These are phyloP conservation scores for Melieria picta DNA, from an alignment of 2,888 invertebrate species.

Conservation along the genomic window DNA sequence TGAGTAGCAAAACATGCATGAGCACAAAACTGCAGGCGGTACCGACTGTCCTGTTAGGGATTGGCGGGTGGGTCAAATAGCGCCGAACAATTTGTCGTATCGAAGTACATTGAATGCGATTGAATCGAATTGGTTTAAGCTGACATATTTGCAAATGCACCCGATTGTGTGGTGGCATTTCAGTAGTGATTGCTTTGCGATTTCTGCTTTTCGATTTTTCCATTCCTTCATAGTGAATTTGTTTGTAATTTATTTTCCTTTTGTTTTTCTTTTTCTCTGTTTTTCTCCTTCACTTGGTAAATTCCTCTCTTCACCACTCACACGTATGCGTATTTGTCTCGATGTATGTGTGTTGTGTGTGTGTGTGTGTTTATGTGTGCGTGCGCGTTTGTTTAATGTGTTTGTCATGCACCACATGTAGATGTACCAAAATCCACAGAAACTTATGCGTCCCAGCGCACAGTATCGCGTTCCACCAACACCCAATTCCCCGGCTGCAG, in stretches of 20 bases:
- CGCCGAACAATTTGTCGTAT: too few relatives aligned
- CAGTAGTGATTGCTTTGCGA: not conserved
- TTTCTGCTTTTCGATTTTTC: not conserved
- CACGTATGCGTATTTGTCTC: too few relatives aligned
- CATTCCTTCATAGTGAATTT: conserved; percentile 1
- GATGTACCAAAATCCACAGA: conserved; percentile 60
- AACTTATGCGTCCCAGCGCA: conserved; percentile 61
- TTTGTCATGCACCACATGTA: conserved; percentile 25
- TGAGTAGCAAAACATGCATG: conserved; percentile 57
- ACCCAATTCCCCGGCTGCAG: conserved; percentile 49
- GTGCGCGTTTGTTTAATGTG: conserved; percentile 28
- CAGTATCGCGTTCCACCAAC: conserved; percentile 56
- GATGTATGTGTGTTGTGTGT: conserved; percentile 16
- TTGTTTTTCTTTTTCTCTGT: conserved; percentile 23
- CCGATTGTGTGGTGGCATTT: too few relatives aligned
- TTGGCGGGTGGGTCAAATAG: too few relatives aligned
- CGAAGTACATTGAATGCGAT: too few relatives aligned
- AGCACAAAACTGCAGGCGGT: not conserved
- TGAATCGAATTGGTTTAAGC: too few relatives aligned
- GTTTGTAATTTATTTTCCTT: conserved; percentile 10
- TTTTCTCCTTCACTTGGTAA: not conserved
- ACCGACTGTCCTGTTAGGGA: too few relatives aligned
- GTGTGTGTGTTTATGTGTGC: conserved; percentile 8
- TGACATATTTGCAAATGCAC: too few relatives aligned
- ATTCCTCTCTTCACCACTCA: too few relatives aligned